Evolutionary conservation across 2,113 vertebrate genomes (phyloP).

Genomic region (Shinisaurus crocodilurus): DNA sequence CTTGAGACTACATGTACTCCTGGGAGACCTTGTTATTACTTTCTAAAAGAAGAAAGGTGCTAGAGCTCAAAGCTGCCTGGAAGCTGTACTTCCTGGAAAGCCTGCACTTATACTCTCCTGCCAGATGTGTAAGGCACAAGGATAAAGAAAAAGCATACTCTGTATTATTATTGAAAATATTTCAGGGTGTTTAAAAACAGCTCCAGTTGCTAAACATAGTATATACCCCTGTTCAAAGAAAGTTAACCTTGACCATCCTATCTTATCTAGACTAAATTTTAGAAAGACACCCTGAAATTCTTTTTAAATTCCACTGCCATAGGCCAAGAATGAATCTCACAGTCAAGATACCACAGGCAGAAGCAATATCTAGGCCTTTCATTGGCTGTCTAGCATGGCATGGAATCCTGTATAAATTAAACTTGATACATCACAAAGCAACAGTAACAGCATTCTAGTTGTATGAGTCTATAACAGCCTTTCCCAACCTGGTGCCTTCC

Average conservation of each 20-base stretch:
- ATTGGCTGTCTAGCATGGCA: neutral
- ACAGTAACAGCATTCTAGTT: too few relatives aligned
- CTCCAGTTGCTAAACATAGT: neutral
- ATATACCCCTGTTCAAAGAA: neutral
- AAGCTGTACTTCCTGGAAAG: neutral
- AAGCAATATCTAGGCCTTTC: neutral
- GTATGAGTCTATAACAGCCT: too few relatives aligned
- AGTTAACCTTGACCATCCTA: neutral
- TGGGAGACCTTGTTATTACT: slow-evolving; percentile 3
- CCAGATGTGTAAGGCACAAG: neutral
- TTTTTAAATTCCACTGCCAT: neutral
- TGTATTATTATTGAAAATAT: neutral
- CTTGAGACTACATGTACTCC: slow-evolving; percentile 6
- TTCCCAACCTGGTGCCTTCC: too few relatives aligned
- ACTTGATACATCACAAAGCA: too few relatives aligned
- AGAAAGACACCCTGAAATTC: neutral
- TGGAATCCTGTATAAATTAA: neutral
- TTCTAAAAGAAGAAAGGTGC: slow-evolving; percentile 14
- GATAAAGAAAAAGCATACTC: neutral
- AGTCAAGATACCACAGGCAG: neutral
- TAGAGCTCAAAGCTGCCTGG: neutral
- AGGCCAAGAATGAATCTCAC: neutral
- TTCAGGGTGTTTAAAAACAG: neutral
- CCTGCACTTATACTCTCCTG: neutral
- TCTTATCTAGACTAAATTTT: neutral